Evolutionary conservation across 2,113 vertebrate genomes (phyloP).

Genomic region (Oncorhynchus tshawytscha): DNA sequence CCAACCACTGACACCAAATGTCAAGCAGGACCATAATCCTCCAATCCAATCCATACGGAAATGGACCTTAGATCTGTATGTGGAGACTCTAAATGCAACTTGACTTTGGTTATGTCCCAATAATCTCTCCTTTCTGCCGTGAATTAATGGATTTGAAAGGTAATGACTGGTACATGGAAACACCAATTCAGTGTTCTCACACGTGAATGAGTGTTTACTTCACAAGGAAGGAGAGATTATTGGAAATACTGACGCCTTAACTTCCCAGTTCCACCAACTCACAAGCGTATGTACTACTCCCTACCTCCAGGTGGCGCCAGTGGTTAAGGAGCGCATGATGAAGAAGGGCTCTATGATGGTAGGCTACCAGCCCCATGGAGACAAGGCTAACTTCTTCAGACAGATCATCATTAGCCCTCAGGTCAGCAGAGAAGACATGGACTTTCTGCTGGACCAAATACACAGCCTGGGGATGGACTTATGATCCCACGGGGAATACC

Average conservation of each 20-base stretch:
- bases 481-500: constrained; percentile 46
- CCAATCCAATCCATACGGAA: no score
- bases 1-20: no score
- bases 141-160: no score
- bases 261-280: background rate
- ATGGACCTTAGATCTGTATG: no score
- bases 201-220: background rate
- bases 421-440: constrained; percentile 78
- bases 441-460: constrained; percentile 84
- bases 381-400: constrained; percentile 84
- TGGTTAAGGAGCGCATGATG: constrained; percentile 85
- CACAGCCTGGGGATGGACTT: constrained; percentile 80
- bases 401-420: constrained; percentile 83
- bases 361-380: constrained; percentile 79
- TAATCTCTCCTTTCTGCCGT: no score
- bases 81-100: no score
- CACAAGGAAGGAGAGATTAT: background rate
- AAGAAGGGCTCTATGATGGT: constrained; percentile 84
- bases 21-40: no score
- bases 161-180: no score
- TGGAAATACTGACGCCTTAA: no score
- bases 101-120: no score
- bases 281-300: background rate
- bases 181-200: no score
- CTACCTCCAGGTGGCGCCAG: constrained; percentile 78